Base-by-base conservation (phyloP, 1,140 invertebrate genomes). In the Drosophila nannoptera region DNA sequence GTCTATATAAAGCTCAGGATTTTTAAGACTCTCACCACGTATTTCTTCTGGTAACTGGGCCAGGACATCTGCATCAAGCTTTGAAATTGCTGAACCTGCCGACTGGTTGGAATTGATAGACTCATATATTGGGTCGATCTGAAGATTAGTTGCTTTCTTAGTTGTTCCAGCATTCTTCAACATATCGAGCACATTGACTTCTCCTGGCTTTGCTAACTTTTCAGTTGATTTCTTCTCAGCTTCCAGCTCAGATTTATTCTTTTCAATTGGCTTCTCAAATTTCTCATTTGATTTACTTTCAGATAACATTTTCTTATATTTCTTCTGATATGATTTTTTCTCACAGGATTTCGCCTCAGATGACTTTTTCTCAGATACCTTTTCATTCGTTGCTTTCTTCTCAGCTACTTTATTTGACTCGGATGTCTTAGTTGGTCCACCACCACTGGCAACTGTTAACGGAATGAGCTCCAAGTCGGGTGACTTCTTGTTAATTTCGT, bases 31-130 rank as follows among this genome's bases (percentile, higher is more conserved):
- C 90, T 95, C 94, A 33, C 91, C 90, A 63, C 91, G 90, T 66
- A 94, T 91, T 52, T 93, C 92, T 56, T 91, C 89, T 0, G 93
- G 93, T 48, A 94, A 75, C 73, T 92, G 92, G 12, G 92, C 89
- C 43, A 94, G 82, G 14, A 93, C 91, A 22, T 90, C 87, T 65
- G 90, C 66, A 90, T 94, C 92, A 59, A 94, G 88, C 43, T 54
- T 31, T 4, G 11, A 4, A 2, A 62, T n/a, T 2, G 43, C 40
- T 8, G 14, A 11, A 6, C 4, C 31, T 7, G 9, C 6, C 5
- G 2, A 7, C 5, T 11, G 8, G 16, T 9, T 29, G 16, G 5
- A 38, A 7, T 43, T 43, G 7, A 22, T 12, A 9, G 55, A 11
- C 0, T 67, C 14, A 2, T 14, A 22, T 2, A 11, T 35, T 33